phyloP scores from a whole-genome alignment of 2,888 invertebrate genomes.

The Ophion costatus region DNA sequence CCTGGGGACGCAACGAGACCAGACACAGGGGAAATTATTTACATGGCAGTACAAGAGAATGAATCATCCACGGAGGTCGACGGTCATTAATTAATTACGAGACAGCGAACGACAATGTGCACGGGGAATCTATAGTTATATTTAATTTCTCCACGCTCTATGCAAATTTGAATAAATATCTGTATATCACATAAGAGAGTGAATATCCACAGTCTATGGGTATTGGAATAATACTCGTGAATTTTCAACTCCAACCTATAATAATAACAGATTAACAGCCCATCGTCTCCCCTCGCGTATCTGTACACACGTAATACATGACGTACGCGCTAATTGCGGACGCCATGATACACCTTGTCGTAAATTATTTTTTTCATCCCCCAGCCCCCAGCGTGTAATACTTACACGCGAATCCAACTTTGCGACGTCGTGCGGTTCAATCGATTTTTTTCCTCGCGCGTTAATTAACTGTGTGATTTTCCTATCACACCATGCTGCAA shows the following conservation, averaged over 20 bases:
- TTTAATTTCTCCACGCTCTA: too few species aligned
- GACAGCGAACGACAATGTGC: too few species aligned
- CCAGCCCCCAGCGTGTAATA: background rate
- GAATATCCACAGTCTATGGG: conserved; percentile 6
- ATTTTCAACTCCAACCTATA: conserved; percentile 75
- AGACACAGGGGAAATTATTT: too few species aligned
- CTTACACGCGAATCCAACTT: conserved; percentile 3
- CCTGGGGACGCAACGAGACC: too few species aligned
- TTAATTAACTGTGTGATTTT: conserved; percentile 54
- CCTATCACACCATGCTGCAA: conserved; percentile 17
- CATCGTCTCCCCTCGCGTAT: conserved; percentile 66
- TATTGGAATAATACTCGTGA: conserved; percentile 77
- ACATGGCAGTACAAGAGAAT: too few species aligned
- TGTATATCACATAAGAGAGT: too few species aligned
- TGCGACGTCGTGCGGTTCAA: conserved; percentile 34
- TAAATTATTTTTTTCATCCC: conserved; percentile 22
- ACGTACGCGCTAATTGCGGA: conserved; percentile 82
- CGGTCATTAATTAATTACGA: too few species aligned
- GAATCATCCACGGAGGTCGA: too few species aligned
- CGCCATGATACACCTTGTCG: conserved; percentile 65
- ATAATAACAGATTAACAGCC: conserved; percentile 82
- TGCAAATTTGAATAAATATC: too few species aligned
- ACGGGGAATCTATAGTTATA: too few species aligned
- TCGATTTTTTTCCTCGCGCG: conserved; percentile 48
- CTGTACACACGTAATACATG: conserved; percentile 74